phyloP scores from a whole-genome alignment of 2,888 invertebrate species.

The Hirtodrosophila trivittata region DNA sequence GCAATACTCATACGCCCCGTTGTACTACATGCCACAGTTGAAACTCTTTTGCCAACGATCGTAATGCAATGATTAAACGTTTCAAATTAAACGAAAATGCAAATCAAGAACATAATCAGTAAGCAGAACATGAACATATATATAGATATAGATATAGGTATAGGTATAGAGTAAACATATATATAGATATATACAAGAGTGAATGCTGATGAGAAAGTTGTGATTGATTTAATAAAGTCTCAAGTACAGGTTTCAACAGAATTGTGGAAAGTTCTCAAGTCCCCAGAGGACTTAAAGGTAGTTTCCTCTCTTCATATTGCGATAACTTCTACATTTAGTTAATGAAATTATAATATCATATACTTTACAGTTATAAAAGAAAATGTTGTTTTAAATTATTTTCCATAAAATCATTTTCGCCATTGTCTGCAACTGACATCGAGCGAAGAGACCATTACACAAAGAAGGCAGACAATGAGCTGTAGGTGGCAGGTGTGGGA shows the following conservation, averaged over 20 bases:
- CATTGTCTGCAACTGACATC: conserved; percentile 1
- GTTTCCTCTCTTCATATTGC: too few relatives aligned
- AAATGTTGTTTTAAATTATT: neutral
- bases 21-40: conserved; percentile 17
- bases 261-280: too few relatives aligned
- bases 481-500: neutral
- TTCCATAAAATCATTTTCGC: neutral
- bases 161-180: too few relatives aligned
- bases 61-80: conserved; percentile 8
- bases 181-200: conserved; percentile 11
- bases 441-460: neutral
- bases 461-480: conserved; percentile 1
- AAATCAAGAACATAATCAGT: conserved; percentile 6
- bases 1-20: conserved; percentile 23
- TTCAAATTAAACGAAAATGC: conserved; percentile 18
- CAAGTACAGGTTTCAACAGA: too few relatives aligned
- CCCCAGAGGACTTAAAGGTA: too few relatives aligned
- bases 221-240: conserved; percentile 25
- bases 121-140: conserved; percentile 3
- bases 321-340: too few relatives aligned
- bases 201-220: conserved; percentile 30
- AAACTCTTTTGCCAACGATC: too few relatives aligned
- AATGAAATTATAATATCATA: neutral
- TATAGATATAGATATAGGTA: neutral
- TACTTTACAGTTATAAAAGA: neutral